Evolutionary conservation across 2,888 invertebrate species (phyloP), one percentile per base, ranked within the genome.

Genomic region (Pollenia labialis): DNA sequence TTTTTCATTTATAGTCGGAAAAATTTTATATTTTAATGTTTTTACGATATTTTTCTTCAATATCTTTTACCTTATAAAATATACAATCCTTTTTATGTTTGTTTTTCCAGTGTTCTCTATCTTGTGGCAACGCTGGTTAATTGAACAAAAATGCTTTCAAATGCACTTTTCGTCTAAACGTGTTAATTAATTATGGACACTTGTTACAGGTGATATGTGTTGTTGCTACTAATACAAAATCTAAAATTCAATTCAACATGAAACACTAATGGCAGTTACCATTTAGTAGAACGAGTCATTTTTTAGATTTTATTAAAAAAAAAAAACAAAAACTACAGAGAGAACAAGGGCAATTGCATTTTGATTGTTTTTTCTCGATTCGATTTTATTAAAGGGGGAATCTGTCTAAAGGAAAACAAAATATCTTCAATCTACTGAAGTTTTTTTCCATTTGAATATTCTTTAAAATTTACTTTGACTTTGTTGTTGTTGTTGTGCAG

Each of bases 161-260:
- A 83, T 87, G 84, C 84, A 87, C 68, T 87, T 84, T 81, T 72
- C 77, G 42, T 81, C 84, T 87, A 87, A 87, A 84, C 64, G 77
- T 74, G 76, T 81, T 87, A 87, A 87, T 87, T 87, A 84, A 87
- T 81, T 81, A 87, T 87, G 87, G 87, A 87, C 87, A 87, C 81
- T 74, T 87, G 84, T 87, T 84, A 81, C 72, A 81, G 84, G 68
- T 84, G 84, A 80, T 54, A 81, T 69, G 71, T 44, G 23, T 68
- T 64, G 74, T 66, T 74, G 68, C 62, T 46, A 48, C 66, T 76
- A 69, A 64, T 10, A 71, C 54, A 76, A n/a, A n/a, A 62, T 60
- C 66, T 66, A 72, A 2, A 16, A 46, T 48, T 48, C 42, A 16
- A 72, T 50, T 7, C 74, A 71, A 69, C 69, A 82, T 18, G 52